phyloP scores from a whole-genome alignment of 2,797 vertebrate genomes.

The Gallinago stenura region DNA sequence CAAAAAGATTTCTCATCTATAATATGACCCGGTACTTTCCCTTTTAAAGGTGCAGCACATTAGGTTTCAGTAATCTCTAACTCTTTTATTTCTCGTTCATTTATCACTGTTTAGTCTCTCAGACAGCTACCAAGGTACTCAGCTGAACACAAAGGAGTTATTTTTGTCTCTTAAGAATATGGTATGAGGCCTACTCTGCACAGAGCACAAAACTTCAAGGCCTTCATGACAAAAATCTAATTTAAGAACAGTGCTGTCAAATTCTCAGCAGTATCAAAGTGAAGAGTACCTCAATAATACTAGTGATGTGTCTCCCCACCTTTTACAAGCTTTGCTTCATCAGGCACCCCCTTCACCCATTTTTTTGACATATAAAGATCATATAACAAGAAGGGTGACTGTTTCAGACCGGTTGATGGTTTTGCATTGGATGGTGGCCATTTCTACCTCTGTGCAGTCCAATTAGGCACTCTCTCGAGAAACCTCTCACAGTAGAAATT shows the following conservation, averaged over 20 bases:
- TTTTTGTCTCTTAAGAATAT: slow-evolving; percentile 16
- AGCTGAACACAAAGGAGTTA: slow-evolving; percentile 7
- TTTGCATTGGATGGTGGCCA: not conserved
- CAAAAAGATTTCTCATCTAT: not conserved
- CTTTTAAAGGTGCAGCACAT: not conserved
- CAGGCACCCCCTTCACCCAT: not conserved
- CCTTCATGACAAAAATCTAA: slow-evolving; percentile 20
- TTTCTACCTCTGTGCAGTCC: not conserved
- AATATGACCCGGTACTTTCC: not conserved
- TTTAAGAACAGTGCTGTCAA: not conserved
- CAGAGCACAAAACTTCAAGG: slow-evolving; percentile 12
- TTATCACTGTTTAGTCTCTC: not conserved
- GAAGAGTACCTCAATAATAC: not conserved
- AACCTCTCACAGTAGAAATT: not conserved
- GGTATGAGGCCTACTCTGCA: not conserved
- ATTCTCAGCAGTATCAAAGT: not conserved
- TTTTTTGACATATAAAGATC: not conserved
- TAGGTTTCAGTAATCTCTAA: not conserved
- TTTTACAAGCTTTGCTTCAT: not conserved
- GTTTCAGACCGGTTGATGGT: not conserved
- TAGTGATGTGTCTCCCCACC: not conserved
- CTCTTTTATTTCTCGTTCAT: not conserved
- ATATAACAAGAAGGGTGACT: not conserved
- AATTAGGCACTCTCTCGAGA: not conserved
- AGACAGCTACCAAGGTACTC: not conserved